Conservation (phyloP, 2,113 vertebrate genomes). For the Lophius piscatorius region DNA sequence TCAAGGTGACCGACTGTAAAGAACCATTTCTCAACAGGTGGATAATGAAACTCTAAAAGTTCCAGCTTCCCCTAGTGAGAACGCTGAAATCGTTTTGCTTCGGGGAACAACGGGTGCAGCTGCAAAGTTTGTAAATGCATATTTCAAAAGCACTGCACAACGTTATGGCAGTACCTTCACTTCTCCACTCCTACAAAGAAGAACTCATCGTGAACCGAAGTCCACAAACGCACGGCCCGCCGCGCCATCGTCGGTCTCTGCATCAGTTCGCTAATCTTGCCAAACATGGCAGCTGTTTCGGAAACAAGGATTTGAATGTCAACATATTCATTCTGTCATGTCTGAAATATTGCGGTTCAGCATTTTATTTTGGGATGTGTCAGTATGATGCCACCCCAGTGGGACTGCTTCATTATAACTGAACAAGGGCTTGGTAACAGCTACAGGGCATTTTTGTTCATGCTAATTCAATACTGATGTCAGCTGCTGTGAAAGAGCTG, state of each 20-base stretch:
- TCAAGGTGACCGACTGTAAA: slow-evolving; percentile 11
- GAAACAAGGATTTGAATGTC: slow-evolving; percentile 22
- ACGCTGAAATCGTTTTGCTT: neutral
- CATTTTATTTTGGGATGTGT: slow-evolving; percentile 32
- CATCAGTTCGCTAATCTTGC: slow-evolving; percentile 21
- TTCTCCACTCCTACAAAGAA: neutral
- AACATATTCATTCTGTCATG: slow-evolving; percentile 14
- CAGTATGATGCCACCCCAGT: neutral
- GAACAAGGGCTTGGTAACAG: neutral
- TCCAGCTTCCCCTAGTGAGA: neutral
- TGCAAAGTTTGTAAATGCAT: slow-evolving; percentile 1
- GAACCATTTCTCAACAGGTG: slow-evolving; percentile 1
- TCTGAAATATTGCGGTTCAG: slow-evolving; percentile 9
- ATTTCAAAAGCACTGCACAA: neutral
- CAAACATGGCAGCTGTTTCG: slow-evolving; percentile 29
- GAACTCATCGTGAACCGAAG: slow-evolving; percentile 4
- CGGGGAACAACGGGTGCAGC: neutral
- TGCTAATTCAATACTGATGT: neutral
- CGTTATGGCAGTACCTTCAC: neutral
- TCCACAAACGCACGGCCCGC: neutral
- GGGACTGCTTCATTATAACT: slow-evolving; percentile 3
- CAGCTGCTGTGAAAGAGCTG: neutral
- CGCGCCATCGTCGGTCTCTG: neutral
- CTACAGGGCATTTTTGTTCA: neutral
- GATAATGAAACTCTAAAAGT: neutral